Evolutionary conservation across 1,140 invertebrate genomes (phyloP), one percentile per base, ranked within the genome.

Genomic region (Laodelphax striatellus): DNA sequence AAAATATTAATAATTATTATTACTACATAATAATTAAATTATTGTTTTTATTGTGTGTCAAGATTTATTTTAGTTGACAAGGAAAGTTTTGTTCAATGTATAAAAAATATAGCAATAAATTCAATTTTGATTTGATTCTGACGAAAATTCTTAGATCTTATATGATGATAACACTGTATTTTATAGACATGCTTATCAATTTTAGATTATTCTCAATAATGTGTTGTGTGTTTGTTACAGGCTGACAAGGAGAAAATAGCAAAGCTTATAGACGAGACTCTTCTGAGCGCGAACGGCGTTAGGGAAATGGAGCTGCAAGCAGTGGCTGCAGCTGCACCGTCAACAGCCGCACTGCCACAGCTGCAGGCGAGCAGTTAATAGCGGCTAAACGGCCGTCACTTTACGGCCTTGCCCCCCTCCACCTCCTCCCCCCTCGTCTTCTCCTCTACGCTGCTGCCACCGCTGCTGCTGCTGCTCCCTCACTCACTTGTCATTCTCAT

Each of bases 221-320:
- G 46, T 16, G n/a, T 17, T 21, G 52, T 16, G 14, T 65, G 58
- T 61, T 62, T 53, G 69, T 74, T 70, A 28, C 73, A 82, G 81
- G 76, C 77, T 61, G 84, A 87, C 71, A 79, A 80, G 66, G 83
- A 86, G 63, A 89, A 87, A 73, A 81, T 89, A 65, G 80, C 83
- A 41, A 75, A 76, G 43, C 74, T 88, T 52, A 86, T 90, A 64
- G 84, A 86, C 70, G 85, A 88, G 67, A 82, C 85, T 9, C 71
- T 87, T 9, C 77, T 79, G 52, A 76, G 75, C 57, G 76, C 76
- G 61, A 79, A 79, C 66, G 71, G 72, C 11, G 52, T 55, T 1
- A 56, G 63, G 38, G 42, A 52, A 22, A 53, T 52, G 42, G 41
- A 54, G 57, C 34, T 44, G 50, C 34, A 31, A 57, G 42, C 34